phyloP scores from a whole-genome alignment of 1,140 invertebrate species.

The Temnothorax longispinosus region DNA sequence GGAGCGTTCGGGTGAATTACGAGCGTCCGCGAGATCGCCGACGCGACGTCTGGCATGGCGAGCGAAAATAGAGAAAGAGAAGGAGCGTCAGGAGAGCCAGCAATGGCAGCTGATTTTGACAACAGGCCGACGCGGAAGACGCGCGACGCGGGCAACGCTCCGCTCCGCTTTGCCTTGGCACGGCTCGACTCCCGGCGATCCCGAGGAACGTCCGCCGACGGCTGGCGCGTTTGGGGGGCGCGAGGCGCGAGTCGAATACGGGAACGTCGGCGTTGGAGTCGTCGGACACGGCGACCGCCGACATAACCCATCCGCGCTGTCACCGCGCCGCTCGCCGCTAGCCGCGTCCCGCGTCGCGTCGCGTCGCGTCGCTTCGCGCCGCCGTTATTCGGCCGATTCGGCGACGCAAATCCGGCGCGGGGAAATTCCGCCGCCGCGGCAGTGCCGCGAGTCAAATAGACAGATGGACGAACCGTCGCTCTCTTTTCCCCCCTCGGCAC shows the following conservation, averaged over 20 bases:
- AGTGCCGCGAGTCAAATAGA: not conserved
- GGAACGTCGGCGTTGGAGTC: not conserved
- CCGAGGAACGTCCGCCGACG: not conserved
- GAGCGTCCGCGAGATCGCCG: conserved; percentile 6
- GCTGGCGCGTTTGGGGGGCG: not conserved
- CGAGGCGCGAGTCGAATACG: conserved; percentile 44
- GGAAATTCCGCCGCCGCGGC: conserved; percentile 61
- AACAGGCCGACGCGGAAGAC: conserved; percentile 75
- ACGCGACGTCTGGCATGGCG: conserved; percentile 9
- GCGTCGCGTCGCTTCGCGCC: not conserved
- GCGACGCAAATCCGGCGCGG: conserved; percentile 52
- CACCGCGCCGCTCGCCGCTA: conserved; percentile 48
- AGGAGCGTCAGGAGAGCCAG: conserved; percentile 55
- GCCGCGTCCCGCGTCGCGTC: no score
- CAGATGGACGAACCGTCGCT: conserved; percentile 8
- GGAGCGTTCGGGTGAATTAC: not conserved
- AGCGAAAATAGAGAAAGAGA: conserved; percentile 24
- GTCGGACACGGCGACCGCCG: conserved; percentile 4
- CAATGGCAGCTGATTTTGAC: conserved; percentile 86
- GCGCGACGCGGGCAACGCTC: conserved; percentile 1
- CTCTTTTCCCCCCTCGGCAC: not conserved
- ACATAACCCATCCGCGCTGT: conserved; percentile 80
- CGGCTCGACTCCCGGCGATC: no score
- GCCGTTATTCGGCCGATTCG: not conserved
- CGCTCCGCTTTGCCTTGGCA: not conserved